Percentiles rank a stretch among this genome's conserved stretches.
These are phyloP conservation scores for Tortricodes alternella DNA, from an alignment of 2,888 invertebrate genomes.

Conservation along the genomic window DNA sequence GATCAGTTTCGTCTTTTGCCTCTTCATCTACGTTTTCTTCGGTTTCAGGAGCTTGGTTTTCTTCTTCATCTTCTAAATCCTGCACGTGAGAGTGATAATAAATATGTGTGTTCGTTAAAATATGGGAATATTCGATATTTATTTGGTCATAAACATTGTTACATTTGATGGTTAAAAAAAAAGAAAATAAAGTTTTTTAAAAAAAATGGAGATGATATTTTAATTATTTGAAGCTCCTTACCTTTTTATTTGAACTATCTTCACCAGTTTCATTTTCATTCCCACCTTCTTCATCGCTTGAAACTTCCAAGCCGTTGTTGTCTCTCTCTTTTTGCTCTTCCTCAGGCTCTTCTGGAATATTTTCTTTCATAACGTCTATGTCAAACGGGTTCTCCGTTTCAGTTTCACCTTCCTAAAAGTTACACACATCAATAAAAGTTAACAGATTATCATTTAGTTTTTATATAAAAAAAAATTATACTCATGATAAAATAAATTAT, in stretches of 20 bases:
- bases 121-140: too few species aligned
- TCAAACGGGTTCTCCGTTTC: slow-evolving; percentile 93
- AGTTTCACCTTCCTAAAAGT: slow-evolving; percentile 75
- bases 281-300: slow-evolving; percentile 71
- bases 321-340: slow-evolving; percentile 63
- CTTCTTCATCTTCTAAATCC: slow-evolving; percentile 33
- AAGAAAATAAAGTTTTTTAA: too few species aligned
- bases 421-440: too few species aligned
- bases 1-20: slow-evolving; percentile 50
- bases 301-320: slow-evolving; percentile 72
- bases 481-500: too few species aligned
- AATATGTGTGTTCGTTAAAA: too few species aligned
- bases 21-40: slow-evolving; percentile 56
- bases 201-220: too few species aligned
- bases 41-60: slow-evolving; percentile 33
- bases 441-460: too few species aligned
- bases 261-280: slow-evolving; percentile 53
- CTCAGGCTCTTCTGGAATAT: slow-evolving; percentile 60
- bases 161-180: too few species aligned
- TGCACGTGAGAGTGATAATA: too few species aligned
- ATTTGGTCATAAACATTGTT: too few species aligned
- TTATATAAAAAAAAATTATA: too few species aligned
- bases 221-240: too few species aligned
- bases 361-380: slow-evolving; percentile 89
- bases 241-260: slow-evolving; percentile 46